Evolutionary conservation across 37 sponge, comb jelly and placozoan genomes (phyloP).

Genomic region (Haliclona indistincta): DNA sequence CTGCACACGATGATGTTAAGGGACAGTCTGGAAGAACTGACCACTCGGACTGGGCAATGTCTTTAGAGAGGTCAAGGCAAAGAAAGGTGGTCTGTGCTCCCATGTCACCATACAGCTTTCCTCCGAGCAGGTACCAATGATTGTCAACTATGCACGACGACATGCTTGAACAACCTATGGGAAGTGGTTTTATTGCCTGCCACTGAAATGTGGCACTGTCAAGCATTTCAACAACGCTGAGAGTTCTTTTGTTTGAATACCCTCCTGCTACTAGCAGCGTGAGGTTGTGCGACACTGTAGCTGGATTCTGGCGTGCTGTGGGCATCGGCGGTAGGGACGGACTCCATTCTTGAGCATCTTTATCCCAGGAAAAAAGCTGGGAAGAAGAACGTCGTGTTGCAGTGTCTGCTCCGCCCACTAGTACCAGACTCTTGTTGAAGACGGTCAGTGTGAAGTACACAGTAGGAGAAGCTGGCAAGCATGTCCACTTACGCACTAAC

Average conservation of each 20-base stretch:
- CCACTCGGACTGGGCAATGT: constrained; percentile 38
- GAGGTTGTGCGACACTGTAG: constrained; percentile 4
- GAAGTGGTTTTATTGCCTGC: constrained; percentile 18
- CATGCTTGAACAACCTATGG: constrained; percentile 37
- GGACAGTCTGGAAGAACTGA: constrained; percentile 18
- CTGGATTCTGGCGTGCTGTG: constrained; percentile 35
- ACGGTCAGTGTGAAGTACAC: constrained; percentile 29
- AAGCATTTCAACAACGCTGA: constrained; percentile 51
- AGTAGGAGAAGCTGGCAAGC: constrained; percentile 32
- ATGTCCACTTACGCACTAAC: constrained; percentile 50
- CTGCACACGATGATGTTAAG: constrained; percentile 38
- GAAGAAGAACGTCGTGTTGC: constrained; percentile 33
- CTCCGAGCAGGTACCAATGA: constrained; percentile 48
- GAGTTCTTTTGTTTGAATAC: constrained; percentile 23
- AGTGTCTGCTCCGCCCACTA: constrained; percentile 41
- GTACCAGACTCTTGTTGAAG: constrained; percentile 26
- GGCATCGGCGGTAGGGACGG: constrained; percentile 32
- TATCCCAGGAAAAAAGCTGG: constrained; percentile 47
- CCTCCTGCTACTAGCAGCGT: constrained; percentile 60
- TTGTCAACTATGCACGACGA: constrained; percentile 32
- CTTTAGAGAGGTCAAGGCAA: constrained; percentile 16
- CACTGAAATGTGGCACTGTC: constrained; percentile 42
- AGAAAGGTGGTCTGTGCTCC: constrained; percentile 31
- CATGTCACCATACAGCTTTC: constrained; percentile 46
- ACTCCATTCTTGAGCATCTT: constrained; percentile 27